A percentile compares a stretch with the other conserved stretches of the same genome.
These are phyloP conservation scores for Metalampra italica DNA, from an alignment of 2,888 invertebrate genomes.

Conservation along the genomic window DNA sequence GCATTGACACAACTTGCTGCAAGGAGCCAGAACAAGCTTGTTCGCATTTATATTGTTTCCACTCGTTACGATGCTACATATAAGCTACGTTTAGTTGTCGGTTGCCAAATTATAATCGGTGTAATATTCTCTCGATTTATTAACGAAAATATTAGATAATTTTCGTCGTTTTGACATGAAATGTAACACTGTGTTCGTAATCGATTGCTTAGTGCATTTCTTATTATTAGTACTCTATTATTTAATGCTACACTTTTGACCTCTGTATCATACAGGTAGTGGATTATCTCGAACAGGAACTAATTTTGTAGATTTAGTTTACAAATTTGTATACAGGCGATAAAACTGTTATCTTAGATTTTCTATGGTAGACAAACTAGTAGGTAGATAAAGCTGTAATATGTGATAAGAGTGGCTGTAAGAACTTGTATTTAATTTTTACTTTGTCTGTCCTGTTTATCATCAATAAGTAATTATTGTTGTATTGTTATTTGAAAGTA, in stretches of 20 bases:
- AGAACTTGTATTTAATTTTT: slow-evolving; percentile 55
- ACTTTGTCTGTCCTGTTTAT: slow-evolving; percentile 19
- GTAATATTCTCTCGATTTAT: slow-evolving; percentile 25
- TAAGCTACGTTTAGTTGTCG: slow-evolving; percentile 63
- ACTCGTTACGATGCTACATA: slow-evolving; percentile 50
- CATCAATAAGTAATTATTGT: too few species aligned
- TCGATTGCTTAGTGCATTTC: slow-evolving; percentile 51
- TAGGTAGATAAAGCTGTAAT: slow-evolving; percentile 65
- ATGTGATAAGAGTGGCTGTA: slow-evolving; percentile 79
- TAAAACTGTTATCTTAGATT: slow-evolving; percentile 69
- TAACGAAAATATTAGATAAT: neutral
- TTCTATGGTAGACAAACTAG: slow-evolving; percentile 72
- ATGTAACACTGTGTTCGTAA: slow-evolving; percentile 38
- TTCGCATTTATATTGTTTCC: slow-evolving; percentile 56
- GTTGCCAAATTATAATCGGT: slow-evolving; percentile 70
- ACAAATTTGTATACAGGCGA: slow-evolving; percentile 66
- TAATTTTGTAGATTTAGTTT: slow-evolving; percentile 64
- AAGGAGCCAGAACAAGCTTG: slow-evolving; percentile 47
- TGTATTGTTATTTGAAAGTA: too few species aligned
- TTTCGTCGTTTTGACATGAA: slow-evolving; percentile 44
- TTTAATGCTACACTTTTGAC: slow-evolving; percentile 45
- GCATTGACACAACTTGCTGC: slow-evolving; percentile 5
- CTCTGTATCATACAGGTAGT: slow-evolving; percentile 49
- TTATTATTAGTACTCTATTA: slow-evolving; percentile 27
- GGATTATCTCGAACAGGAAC: slow-evolving; percentile 41